phyloP scores from a whole-genome alignment of 2,113 vertebrate genomes.

The Larimichthys polyactis region DNA sequence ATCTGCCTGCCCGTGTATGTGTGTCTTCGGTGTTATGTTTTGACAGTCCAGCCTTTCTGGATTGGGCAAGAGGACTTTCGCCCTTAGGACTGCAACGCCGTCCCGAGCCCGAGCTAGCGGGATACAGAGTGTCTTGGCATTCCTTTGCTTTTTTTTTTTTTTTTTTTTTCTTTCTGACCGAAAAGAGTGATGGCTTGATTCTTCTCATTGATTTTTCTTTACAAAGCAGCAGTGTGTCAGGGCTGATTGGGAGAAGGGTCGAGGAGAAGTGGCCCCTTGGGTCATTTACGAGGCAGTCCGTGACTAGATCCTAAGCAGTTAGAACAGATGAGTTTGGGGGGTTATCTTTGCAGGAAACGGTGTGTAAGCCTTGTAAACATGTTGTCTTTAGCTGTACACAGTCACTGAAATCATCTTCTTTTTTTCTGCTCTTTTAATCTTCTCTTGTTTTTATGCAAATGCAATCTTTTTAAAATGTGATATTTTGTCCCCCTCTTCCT shows the following conservation, averaged over 20 bases:
- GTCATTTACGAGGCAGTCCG: constrained; percentile 71
- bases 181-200: constrained; percentile 76
- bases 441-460: constrained; percentile 51
- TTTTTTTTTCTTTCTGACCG: constrained; percentile 45
- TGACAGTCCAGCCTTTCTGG: constrained; percentile 15
- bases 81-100: constrained; percentile 28
- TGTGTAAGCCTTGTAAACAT: constrained; percentile 48
- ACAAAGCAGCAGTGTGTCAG: constrained; percentile 70
- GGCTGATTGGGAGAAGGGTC: constrained; percentile 67
- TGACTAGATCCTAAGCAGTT: constrained; percentile 72
- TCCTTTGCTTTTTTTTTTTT: constrained; percentile 41
- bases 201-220: constrained; percentile 74
- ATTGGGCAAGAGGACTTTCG: constrained; percentile 20
- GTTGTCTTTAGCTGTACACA: constrained; percentile 38
- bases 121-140: constrained; percentile 40
- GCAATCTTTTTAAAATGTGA: constrained; percentile 67
- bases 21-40: constrained; percentile 5
- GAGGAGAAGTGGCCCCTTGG: constrained; percentile 67
- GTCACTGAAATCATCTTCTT: constrained; percentile 48
- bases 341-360: constrained; percentile 56
- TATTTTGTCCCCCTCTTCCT: constrained; percentile 74
- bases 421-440: constrained; percentile 48
- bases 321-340: constrained; percentile 68
- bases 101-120: constrained; percentile 25
- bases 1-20: background rate